Percentiles rank a stretch among this genome's conserved stretches.
Conservation (phyloP, 2,113 vertebrate species). For the Sinocyclocheilus anophthalmus region DNA sequence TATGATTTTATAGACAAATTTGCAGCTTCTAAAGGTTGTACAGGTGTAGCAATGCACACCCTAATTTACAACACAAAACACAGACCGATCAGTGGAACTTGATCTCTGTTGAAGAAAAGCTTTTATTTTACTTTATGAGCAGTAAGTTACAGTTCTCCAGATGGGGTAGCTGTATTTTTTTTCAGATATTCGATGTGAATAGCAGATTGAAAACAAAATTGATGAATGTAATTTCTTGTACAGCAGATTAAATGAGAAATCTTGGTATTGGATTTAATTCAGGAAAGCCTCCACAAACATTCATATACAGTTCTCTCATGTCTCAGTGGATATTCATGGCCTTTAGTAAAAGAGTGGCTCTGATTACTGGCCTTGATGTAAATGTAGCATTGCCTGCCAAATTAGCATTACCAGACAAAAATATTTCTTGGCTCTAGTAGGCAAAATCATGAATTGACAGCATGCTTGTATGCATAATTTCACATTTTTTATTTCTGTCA, state of each 20-base stretch:
- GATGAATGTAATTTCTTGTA: not conserved
- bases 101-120: not conserved
- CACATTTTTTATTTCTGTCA: not conserved
- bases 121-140: not conserved
- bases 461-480: not conserved
- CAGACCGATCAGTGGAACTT: not conserved
- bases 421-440: not conserved
- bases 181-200: not conserved
- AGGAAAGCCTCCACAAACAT: not conserved
- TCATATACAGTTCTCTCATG: not conserved
- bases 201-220: not conserved
- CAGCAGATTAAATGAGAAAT: not conserved
- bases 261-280: not conserved
- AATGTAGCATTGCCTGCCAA: not conserved
- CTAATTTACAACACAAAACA: not conserved
- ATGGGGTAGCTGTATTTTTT: not conserved
- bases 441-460: not conserved
- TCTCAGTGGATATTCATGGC: not conserved
- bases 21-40: not conserved
- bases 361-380: conserved; percentile 2
- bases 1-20: not conserved
- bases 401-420: not conserved
- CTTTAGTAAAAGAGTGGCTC: conserved; percentile 15
- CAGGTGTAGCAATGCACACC: not conserved
- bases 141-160: not conserved